Evolutionary conservation across 2,888 invertebrate species (phyloP), one percentile per base, ranked within the genome.

Genomic region (Tinea semifulvella): DNA sequence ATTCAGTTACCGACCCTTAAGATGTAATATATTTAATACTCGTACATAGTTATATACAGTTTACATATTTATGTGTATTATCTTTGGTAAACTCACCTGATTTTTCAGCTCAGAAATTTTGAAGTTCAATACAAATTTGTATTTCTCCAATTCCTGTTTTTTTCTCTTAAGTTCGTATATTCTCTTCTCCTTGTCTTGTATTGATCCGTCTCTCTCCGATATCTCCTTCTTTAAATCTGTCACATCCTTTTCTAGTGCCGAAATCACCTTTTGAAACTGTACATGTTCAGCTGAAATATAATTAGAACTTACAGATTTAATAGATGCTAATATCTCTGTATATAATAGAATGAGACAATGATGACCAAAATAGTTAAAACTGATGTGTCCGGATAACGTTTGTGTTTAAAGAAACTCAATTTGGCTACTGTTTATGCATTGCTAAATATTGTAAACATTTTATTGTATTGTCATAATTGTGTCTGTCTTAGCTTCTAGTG

Each of bases 111-210:
- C 95, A 20, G 89, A 88, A 47, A 96, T 94, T 68, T 94, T 94
- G 62, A 94, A 93, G 59, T 92, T 92, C 22, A 96, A 73, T 1
- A 96, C 93, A 65, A 93, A 94, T 62, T 93, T 94, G 65, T 91
- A 93, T 65, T 96, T 96, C 61, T 96, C 94, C 50, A 96, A 68
- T 61, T 96, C 95, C 58, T 90, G 88, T 60, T 92, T 95, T 60
- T 89, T 92, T 51, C 89, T 87, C 63, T 93, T 91, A 47, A 95
- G 67, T 52, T 94, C 93, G 55, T 88, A 88, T 52, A 96, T 92
- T 49, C 89, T 83, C 56, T 89, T 90, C 65, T 96, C 95, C 69
- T 94, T 94, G 42, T 91, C 90, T 55, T 90, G 89, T 47, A 96
- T 93, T 1, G 91, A 90, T 17, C 84, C 83, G 59, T 96, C 94